phyloP scores from a whole-genome alignment of 2,888 invertebrate genomes.

The Schizaphis graminum region DNA sequence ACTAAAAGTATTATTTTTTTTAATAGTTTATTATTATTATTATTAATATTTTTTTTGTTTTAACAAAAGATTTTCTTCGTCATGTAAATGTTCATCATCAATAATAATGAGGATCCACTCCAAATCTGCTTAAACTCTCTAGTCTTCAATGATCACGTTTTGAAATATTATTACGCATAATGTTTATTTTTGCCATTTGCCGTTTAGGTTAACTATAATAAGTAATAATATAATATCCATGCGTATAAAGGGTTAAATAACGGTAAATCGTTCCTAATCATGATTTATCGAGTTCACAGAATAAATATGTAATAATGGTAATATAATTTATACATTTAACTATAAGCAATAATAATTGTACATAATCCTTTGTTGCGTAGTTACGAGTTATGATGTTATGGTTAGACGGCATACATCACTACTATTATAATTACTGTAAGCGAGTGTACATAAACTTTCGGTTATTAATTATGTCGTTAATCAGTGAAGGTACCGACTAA shows the following conservation, averaged over 20 bases:
- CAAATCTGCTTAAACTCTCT: neutral
- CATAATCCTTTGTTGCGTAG: neutral
- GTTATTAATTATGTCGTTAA: slow-evolving; percentile 1
- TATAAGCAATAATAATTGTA: neutral
- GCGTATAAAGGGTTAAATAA: neutral
- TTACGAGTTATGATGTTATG: neutral
- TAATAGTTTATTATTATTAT: neutral
- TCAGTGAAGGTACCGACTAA: neutral
- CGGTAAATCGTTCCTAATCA: neutral
- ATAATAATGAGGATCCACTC: neutral
- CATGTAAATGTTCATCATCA: neutral
- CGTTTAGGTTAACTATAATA: neutral
- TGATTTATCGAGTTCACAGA: neutral
- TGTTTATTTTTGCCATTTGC: neutral
- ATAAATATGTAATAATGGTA: neutral
- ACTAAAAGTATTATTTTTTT: neutral
- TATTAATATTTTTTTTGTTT: neutral
- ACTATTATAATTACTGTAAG: neutral
- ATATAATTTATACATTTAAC: neutral
- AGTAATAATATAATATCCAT: neutral
- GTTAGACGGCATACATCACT: neutral
- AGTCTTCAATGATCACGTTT: neutral
- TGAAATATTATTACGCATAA: neutral
- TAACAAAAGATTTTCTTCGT: neutral
- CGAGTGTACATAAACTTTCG: neutral